Evolutionary conservation across 1,140 invertebrate genomes (phyloP).

Genomic region (Pinna nobilis): DNA sequence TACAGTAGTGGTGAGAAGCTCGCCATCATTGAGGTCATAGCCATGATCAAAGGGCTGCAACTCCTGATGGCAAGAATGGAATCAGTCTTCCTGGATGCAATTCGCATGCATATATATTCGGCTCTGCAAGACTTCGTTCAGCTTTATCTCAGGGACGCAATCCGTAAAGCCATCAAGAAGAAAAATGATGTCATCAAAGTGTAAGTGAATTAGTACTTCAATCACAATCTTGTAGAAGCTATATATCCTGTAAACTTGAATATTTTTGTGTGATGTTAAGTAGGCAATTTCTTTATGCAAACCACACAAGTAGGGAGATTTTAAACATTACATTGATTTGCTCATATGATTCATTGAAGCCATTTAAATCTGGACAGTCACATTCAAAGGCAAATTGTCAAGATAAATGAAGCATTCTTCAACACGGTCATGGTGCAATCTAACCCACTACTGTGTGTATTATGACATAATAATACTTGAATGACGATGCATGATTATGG

Average conservation of each 20-base stretch:
- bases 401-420: too few relatives aligned
- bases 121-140: slow-evolving; percentile 99
- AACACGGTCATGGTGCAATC: too few relatives aligned
- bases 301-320: too few relatives aligned
- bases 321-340: too few relatives aligned
- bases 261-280: too few relatives aligned
- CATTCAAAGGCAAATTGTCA: too few relatives aligned
- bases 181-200: slow-evolving; percentile 97
- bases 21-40: slow-evolving; percentile 98
- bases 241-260: not conserved
- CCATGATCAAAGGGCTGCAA: slow-evolving; percentile 99
- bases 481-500: too few relatives aligned
- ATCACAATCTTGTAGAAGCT: not conserved
- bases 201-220: slow-evolving; percentile 72
- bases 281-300: too few relatives aligned
- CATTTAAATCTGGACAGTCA: too few relatives aligned
- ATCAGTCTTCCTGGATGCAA: slow-evolving; percentile 97
- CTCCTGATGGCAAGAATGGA: slow-evolving; percentile 97
- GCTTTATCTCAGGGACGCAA: slow-evolving; percentile 89
- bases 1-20: slow-evolving; percentile 99
- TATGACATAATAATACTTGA: too few relatives aligned
- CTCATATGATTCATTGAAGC: too few relatives aligned
- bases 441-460: too few relatives aligned
- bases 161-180: slow-evolving; percentile 98
- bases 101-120: slow-evolving; percentile 94